phyloP scores from a whole-genome alignment of 2,797 vertebrate genomes.

The Molossus molossus region DNA sequence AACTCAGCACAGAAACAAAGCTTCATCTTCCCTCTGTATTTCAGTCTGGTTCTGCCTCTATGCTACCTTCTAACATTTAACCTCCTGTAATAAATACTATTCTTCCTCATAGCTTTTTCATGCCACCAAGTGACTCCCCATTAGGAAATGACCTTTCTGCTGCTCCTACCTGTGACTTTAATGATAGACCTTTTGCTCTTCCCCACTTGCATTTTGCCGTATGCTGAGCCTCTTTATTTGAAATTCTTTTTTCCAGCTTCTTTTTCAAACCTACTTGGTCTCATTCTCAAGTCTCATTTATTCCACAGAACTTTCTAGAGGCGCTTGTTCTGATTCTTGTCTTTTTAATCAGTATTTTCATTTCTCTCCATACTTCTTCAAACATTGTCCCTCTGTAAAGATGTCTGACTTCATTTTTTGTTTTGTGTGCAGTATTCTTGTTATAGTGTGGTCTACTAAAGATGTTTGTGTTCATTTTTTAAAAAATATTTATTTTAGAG shows the following conservation, averaged over 20 bases:
- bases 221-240: neutral
- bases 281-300: neutral
- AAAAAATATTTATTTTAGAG: neutral
- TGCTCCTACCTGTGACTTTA: too few species aligned
- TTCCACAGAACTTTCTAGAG: neutral
- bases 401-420: neutral
- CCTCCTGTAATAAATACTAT: neutral
- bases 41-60: neutral
- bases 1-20: neutral
- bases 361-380: neutral
- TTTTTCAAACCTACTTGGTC: neutral
- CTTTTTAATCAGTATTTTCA: neutral
- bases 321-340: neutral
- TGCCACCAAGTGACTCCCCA: neutral
- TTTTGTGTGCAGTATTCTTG: neutral
- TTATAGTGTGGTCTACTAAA: neutral
- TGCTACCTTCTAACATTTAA: neutral
- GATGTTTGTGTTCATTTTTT: neutral
- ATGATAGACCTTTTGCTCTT: neutral
- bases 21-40: neutral
- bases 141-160: neutral
- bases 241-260: neutral
- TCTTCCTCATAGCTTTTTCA: neutral
- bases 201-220: neutral
- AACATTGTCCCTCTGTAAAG: neutral